Conservation (phyloP, 2,113 vertebrate genomes). For the Bungarus multicinctus region DNA sequence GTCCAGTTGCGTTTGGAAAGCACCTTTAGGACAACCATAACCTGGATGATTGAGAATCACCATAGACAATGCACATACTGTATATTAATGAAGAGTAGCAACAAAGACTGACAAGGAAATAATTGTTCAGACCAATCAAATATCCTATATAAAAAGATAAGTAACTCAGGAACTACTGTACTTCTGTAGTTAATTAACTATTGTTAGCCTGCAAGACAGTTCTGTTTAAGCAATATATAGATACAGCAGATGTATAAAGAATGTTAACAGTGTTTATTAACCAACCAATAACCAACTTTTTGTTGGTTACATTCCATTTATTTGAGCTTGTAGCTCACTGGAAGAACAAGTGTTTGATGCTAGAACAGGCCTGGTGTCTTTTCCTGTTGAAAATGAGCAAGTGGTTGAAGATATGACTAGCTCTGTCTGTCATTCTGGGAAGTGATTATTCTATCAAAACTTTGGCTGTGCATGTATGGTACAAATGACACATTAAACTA, state of each 20-base stretch:
- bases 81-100: background rate
- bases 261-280: background rate
- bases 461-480: background rate
- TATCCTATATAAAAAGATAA: background rate
- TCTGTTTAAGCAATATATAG: background rate
- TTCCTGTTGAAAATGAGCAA: background rate
- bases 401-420: background rate
- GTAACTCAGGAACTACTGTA: background rate
- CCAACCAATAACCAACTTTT: background rate
- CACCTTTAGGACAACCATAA: background rate
- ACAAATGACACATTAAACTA: background rate
- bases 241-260: background rate
- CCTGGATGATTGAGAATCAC: background rate
- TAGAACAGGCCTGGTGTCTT: background rate
- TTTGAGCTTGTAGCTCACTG: background rate
- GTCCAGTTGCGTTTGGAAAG: no score
- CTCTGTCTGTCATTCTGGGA: background rate
- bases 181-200: background rate
- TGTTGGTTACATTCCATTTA: background rate
- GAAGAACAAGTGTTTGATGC: background rate
- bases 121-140: background rate
- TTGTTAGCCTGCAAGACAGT: background rate
- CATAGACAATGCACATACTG: background rate
- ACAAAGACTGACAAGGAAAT: background rate
- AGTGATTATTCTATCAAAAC: background rate